Conservation (phyloP, 2,888 invertebrate species). For the Hirtodrosophila trivittata region DNA sequence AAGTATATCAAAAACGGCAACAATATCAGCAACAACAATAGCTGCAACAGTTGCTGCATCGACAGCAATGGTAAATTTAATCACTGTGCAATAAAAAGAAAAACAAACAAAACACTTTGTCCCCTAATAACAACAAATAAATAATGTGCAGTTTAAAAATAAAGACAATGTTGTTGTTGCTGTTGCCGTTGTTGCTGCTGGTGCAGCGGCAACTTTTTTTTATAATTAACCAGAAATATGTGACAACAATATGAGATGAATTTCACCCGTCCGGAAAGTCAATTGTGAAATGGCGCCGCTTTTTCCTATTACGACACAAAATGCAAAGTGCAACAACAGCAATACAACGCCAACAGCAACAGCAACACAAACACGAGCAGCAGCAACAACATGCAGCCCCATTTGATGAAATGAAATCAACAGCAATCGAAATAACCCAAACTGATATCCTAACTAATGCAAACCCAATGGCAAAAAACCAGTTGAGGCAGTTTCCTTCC, state of each 20-base stretch:
- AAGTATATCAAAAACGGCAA: constrained; percentile 40
- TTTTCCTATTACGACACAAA: constrained; percentile 62
- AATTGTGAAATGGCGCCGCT: constrained; percentile 28
- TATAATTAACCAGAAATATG: constrained; percentile 49
- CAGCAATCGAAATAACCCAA: constrained; percentile 21
- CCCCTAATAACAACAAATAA: neutral
- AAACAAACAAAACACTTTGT: constrained; percentile 14
- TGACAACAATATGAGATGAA: constrained; percentile 28
- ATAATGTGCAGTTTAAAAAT: constrained; percentile 12
- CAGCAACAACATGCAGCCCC: constrained; percentile 14
- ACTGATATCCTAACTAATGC: constrained; percentile 41
- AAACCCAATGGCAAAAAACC: constrained; percentile 60
- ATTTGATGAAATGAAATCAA: constrained; percentile 41
- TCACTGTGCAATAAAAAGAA: constrained; percentile 4
- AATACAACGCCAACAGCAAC: constrained; percentile 7
- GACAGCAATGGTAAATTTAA: constrained; percentile 24
- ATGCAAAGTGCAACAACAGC: constrained; percentile 37
- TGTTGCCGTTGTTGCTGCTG: constrained; percentile 24
- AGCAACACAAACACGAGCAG: neutral
- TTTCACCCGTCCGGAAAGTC: constrained; percentile 55
- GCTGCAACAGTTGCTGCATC: constrained; percentile 16
- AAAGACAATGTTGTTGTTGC: constrained; percentile 14
- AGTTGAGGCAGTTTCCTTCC: constrained; percentile 83
- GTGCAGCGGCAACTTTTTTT: constrained; percentile 7
- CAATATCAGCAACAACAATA: constrained; percentile 11